phyloP scores from a whole-genome alignment of 2,797 vertebrate genomes.

The Coregonus sp. region DNA sequence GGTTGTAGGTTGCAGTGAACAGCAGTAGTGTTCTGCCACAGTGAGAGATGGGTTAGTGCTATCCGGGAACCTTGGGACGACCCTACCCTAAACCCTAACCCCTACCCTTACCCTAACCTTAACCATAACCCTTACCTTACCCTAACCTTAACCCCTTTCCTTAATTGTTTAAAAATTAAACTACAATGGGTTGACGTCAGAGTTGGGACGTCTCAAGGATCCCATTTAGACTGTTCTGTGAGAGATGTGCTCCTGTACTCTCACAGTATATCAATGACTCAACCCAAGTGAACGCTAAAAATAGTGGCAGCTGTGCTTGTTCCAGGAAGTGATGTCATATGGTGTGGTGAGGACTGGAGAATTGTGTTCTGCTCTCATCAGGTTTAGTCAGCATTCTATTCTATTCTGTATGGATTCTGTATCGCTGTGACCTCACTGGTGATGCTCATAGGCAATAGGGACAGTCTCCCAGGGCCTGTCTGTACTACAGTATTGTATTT shows the following conservation, averaged over 20 bases:
- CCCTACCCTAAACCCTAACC: no score
- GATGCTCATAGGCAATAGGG: neutral
- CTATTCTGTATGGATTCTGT: neutral
- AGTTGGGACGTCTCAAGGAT: no score
- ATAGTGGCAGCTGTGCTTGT: slow-evolving; percentile 23
- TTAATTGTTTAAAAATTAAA: no score
- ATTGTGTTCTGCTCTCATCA: slow-evolving; percentile 54
- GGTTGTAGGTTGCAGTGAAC: neutral
- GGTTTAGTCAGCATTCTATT: slow-evolving; percentile 33
- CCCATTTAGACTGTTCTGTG: neutral
- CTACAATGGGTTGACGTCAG: no score
- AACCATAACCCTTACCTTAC: no score
- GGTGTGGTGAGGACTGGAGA: slow-evolving; percentile 20
- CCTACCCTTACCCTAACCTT: no score
- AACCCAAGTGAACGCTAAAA: slow-evolving; percentile 52
- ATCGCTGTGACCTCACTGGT: neutral
- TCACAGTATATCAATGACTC: slow-evolving; percentile 54
- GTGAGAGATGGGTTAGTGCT: neutral
- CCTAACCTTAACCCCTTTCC: no score
- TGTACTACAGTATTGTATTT: neutral
- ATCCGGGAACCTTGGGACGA: no score
- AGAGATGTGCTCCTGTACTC: slow-evolving; percentile 2
- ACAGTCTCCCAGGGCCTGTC: neutral
- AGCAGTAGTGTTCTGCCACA: neutral
- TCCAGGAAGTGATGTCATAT: slow-evolving; percentile 51